Evolutionary conservation across 2,113 vertebrate species (phyloP).

Genomic region (Apus apus): DNA sequence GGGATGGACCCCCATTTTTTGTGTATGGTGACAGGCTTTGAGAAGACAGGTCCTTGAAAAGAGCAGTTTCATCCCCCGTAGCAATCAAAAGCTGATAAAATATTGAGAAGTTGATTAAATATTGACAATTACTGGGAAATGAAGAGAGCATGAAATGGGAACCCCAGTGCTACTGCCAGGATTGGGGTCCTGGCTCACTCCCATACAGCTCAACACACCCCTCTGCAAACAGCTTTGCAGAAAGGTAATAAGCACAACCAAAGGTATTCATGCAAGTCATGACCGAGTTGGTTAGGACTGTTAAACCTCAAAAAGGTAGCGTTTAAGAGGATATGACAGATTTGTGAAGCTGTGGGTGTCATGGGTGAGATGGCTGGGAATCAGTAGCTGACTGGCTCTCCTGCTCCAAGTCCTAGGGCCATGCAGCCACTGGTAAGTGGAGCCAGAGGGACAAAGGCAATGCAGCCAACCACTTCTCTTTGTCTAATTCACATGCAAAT

Average conservation of each 20-base stretch:
- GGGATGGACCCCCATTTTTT: fast-evolving
- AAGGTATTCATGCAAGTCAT: neutral
- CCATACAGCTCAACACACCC: neutral
- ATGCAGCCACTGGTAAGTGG: neutral
- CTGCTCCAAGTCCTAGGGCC: neutral
- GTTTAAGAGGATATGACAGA: neutral
- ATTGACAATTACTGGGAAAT: neutral
- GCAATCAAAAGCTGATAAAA: neutral
- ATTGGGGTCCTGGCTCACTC: neutral
- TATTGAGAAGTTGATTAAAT: neutral
- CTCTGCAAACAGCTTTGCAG: neutral
- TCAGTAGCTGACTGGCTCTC: neutral
- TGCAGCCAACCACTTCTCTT: neutral
- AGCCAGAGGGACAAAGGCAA: neutral
- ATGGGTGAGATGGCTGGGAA: neutral
- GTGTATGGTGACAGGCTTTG: neutral
- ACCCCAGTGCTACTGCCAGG: neutral
- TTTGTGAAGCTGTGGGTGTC: neutral
- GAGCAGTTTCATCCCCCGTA: neutral
- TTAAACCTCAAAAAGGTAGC: neutral
- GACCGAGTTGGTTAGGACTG: neutral
- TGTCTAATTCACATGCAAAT: constrained; percentile 18
- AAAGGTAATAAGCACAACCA: neutral
- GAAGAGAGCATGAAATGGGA: neutral
- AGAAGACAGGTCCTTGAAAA: neutral